Percentiles rank a stretch among this genome's conserved stretches.
Conservation (phyloP, 2,888 invertebrate species). For the Phyllotreta striolata region DNA sequence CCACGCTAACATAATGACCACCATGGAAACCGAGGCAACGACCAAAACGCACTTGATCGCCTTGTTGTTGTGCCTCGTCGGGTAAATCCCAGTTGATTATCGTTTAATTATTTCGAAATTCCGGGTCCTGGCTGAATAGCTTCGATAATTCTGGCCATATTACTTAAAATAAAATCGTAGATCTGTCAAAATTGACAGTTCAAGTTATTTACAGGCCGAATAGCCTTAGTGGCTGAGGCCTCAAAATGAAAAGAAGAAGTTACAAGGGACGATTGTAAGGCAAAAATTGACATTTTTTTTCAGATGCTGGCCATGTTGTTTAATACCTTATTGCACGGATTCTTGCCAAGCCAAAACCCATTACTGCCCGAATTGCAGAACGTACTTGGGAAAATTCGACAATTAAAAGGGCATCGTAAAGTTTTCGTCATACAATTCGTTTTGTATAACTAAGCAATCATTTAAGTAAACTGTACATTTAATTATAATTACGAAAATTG, state of each 20-base stretch:
- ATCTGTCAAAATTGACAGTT: too few relatives aligned
- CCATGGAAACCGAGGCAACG: constrained; percentile 58
- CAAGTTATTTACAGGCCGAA: too few relatives aligned
- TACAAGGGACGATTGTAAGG: too few relatives aligned
- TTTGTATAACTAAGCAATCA: too few relatives aligned
- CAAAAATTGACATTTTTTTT: too few relatives aligned
- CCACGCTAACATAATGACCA: constrained; percentile 58
- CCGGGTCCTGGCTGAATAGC: constrained; percentile 55
- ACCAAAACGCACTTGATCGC: constrained; percentile 64
- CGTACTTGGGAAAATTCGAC: constrained; percentile 59
- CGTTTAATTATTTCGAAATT: constrained; percentile 37
- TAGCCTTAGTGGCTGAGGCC: too few relatives aligned
- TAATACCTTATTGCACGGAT: constrained; percentile 63
- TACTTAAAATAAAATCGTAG: too few relatives aligned
- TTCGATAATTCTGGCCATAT: too few relatives aligned
- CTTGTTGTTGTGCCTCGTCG: constrained; percentile 60
- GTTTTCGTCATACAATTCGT: too few relatives aligned
- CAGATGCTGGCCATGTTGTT: constrained; percentile 61
- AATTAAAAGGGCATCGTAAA: constrained; percentile 42
- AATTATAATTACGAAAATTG: too few relatives aligned
- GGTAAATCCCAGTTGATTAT: constrained; percentile 54
- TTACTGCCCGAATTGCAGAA: constrained; percentile 62
- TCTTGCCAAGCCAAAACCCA: constrained; percentile 61
- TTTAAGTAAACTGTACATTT: too few relatives aligned
- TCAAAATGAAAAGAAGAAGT: too few relatives aligned